phyloP scores from a whole-genome alignment of 1,140 invertebrate species.

The Drosophila bifasciata region DNA sequence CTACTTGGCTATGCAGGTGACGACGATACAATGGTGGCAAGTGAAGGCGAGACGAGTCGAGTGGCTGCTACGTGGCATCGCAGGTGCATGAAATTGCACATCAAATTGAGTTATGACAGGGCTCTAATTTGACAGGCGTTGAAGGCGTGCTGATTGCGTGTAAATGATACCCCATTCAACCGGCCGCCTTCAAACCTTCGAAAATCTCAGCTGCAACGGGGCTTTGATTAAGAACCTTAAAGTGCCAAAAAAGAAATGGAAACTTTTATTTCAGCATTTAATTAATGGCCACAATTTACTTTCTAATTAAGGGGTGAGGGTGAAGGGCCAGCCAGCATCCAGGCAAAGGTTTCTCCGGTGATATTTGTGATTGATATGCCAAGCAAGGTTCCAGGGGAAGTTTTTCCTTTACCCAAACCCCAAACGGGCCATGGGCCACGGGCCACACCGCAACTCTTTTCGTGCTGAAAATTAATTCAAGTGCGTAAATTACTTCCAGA shows the following conservation, averaged over 20 bases:
- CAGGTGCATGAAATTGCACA: slow-evolving; percentile 80
- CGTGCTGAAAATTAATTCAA: slow-evolving; percentile 69
- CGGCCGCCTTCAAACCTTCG: not conserved
- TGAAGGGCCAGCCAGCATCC: too few relatives aligned
- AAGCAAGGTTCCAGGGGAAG: slow-evolving; percentile 37
- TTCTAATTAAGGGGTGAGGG: slow-evolving; percentile 64
- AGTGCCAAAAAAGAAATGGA: slow-evolving; percentile 21
- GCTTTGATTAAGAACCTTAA: slow-evolving; percentile 40
- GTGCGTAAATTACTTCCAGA: slow-evolving; percentile 71
- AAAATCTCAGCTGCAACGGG: slow-evolving; percentile 35
- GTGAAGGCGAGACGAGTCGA: slow-evolving; percentile 25
- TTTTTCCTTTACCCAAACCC: slow-evolving; percentile 25
- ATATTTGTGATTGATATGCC: slow-evolving; percentile 77
- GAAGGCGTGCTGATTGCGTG: slow-evolving; percentile 50
- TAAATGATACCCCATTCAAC: slow-evolving; percentile 48
- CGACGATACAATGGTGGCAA: slow-evolving; percentile 58
- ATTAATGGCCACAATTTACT: slow-evolving; percentile 75
- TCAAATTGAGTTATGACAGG: slow-evolving; percentile 75
- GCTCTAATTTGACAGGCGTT: slow-evolving; percentile 44
- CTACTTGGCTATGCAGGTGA: slow-evolving; percentile 56
- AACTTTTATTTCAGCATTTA: slow-evolving; percentile 46
- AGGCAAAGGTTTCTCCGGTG: slow-evolving; percentile 43
- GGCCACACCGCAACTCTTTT: slow-evolving; percentile 56
- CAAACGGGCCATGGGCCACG: not conserved
- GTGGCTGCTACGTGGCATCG: slow-evolving; percentile 60